phyloP scores from a whole-genome alignment of 2,113 vertebrate genomes.

The Bambusicola thoracicus region DNA sequence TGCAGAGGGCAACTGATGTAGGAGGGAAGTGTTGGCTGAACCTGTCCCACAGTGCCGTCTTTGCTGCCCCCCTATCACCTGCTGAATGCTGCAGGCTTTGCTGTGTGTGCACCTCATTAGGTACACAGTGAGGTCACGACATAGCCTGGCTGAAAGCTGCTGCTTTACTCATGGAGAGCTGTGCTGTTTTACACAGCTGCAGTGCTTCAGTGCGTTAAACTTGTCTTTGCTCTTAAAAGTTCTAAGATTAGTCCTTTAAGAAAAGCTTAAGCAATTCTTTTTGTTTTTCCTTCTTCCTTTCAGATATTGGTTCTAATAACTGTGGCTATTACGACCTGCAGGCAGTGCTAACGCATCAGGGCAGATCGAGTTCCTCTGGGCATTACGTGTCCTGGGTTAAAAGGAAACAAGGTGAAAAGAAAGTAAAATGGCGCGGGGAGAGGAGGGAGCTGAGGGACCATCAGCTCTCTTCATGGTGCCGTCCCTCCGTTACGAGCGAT shows the following conservation, averaged over 20 bases:
- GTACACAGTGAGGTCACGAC: no score
- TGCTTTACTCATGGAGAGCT: fast-evolving
- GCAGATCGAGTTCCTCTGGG: slow-evolving; percentile 97
- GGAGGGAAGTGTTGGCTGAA: neutral
- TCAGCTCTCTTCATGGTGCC: no score
- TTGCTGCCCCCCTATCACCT: no score
- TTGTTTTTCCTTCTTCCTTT: neutral
- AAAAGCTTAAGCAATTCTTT: fast-evolving
- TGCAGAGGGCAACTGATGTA: neutral
- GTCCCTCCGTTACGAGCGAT: neutral
- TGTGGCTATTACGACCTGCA: slow-evolving; percentile 98
- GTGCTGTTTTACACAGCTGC: fast-evolving
- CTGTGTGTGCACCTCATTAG: no score
- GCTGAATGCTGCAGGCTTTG: no score
- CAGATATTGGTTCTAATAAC: slow-evolving; percentile 95
- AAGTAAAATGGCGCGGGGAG: neutral
- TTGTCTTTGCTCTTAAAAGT: neutral
- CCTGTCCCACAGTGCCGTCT: neutral
- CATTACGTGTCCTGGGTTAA: slow-evolving; percentile 99
- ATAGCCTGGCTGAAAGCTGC: neutral
- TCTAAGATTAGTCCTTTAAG: neutral
- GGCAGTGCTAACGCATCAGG: slow-evolving; percentile 97
- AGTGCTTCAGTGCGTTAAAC: fast-evolving
- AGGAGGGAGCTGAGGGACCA: neutral
- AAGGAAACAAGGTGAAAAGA: slow-evolving; percentile 93